phyloP scores from a whole-genome alignment of 2,113 vertebrate species.

The Petrocephalus zakoni region DNA sequence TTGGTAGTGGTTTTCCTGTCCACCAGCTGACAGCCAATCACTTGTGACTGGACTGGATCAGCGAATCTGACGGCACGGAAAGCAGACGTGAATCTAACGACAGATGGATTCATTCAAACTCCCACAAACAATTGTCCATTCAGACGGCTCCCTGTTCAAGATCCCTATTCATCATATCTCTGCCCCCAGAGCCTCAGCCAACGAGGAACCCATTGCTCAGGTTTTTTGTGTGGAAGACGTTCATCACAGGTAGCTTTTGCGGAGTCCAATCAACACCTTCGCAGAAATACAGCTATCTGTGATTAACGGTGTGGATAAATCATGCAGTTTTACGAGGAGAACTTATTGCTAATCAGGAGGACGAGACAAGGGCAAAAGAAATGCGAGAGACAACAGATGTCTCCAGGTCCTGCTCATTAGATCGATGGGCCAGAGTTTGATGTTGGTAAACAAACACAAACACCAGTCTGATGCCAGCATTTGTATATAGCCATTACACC shows the following conservation, averaged over 20 bases:
- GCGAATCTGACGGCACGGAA: not conserved
- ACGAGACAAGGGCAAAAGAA: slow-evolving; percentile 17
- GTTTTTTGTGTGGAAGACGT: not conserved
- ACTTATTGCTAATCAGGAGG: slow-evolving; percentile 13
- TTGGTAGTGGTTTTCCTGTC: not conserved
- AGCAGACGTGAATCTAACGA: not conserved
- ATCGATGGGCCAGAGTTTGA: slow-evolving; percentile 33
- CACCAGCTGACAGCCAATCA: not conserved
- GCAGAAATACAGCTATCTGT: slow-evolving; percentile 21
- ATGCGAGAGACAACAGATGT: slow-evolving; percentile 23
- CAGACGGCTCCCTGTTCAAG: not conserved
- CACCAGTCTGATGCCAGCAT: slow-evolving; percentile 10
- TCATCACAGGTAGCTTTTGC: not conserved
- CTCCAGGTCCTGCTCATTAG: slow-evolving; percentile 24
- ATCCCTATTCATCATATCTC: not conserved
- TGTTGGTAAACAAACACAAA: slow-evolving; percentile 28
- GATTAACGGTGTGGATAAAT: slow-evolving; percentile 21
- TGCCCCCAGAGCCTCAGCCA: not conserved
- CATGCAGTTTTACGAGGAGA: not conserved
- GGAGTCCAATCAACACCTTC: slow-evolving; percentile 28
- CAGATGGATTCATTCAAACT: not conserved
- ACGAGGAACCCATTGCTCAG: not conserved
- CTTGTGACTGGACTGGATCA: not conserved
- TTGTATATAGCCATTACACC: slow-evolving; percentile 11
- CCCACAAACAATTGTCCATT: not conserved